Evolutionary conservation across 2,888 invertebrate genomes (phyloP), one percentile per base, ranked within the genome.

Genomic region (Himalopsyche japonica): DNA sequence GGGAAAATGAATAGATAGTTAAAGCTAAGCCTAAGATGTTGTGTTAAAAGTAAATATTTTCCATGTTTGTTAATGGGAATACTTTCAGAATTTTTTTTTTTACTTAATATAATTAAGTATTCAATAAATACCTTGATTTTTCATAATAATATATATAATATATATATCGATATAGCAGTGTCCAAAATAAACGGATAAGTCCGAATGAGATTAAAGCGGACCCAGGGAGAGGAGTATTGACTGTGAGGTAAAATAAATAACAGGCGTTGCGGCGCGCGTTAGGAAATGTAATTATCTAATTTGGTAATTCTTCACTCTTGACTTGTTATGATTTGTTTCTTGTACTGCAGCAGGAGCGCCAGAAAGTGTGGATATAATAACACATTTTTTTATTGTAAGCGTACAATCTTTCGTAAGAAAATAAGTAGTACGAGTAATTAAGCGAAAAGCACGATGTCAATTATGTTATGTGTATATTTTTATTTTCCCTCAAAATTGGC

Each of bases 251-350:
- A 80, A 84, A 84, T 84, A 84, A 82, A 84, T 84, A 84, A 82
- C 80, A 43, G 34, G 80, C 77, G n/a, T 27, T 70, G 82, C 83
- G 83, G 83, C 80, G 1, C 24, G 80, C 34, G 70, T 84, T 76
- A 79, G 82, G 80, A 78, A 85, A 85, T 78, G 85, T 81, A 82
- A 85, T 85, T 85, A 85, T 85, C 82, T 85, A 85, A 85, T 85
- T 85, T 82, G 85, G 85, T 78, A 79, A 82, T 85, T 82, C 82
- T 85, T 85, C 81, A 80, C 85, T 82, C 82, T 82, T 77, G 85
- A 84, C 81, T 84, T 81, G 81, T 76, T 84, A 81, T 84, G 84
- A 84, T 84, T 84, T 84, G 84, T 84, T 57, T 47, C 76, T 77
- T 81, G 77, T 70, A 81, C 43, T 49, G 47, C 32, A 49, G 81